A percentile compares a stretch with the other conserved stretches of the same genome.
Conservation (phyloP, 2,888 invertebrate genomes). For the Chymomyza caudatula region DNA sequence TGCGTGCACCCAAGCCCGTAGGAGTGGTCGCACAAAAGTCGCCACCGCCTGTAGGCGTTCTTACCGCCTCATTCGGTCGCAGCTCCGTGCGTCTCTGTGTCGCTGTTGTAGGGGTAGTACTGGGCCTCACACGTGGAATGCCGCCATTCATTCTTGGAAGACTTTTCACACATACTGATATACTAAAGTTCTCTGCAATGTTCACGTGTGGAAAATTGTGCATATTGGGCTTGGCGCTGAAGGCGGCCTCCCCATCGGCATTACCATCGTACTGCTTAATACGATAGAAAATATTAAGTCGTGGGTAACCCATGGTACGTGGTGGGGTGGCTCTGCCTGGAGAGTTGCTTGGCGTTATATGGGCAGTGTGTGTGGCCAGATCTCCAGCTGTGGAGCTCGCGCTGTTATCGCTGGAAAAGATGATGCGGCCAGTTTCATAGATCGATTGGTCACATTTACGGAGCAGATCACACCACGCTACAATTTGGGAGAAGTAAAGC, state of each 20-base stretch:
- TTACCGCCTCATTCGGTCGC: slow-evolving; percentile 17
- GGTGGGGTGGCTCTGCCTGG: slow-evolving; percentile 16
- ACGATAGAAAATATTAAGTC: slow-evolving; percentile 77
- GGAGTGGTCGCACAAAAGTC: slow-evolving; percentile 57
- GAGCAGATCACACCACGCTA: slow-evolving; percentile 87
- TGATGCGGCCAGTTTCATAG: slow-evolving; percentile 77
- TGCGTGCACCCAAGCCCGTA: slow-evolving; percentile 52
- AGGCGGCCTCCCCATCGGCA: slow-evolving; percentile 66
- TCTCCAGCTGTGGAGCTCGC: slow-evolving; percentile 71
- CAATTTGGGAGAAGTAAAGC: slow-evolving; percentile 97
- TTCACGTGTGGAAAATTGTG: slow-evolving; percentile 78
- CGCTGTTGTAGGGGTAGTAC: slow-evolving; percentile 60
- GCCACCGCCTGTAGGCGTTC: slow-evolving; percentile 55
- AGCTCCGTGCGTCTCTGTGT: background rate
- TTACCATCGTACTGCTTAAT: slow-evolving; percentile 75
- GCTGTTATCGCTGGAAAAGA: slow-evolving; percentile 52
- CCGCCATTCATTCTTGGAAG: slow-evolving; percentile 86
- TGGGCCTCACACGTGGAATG: slow-evolving; percentile 80
- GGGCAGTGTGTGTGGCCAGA: slow-evolving; percentile 38
- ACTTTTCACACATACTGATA: slow-evolving; percentile 81
- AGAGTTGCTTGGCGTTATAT: slow-evolving; percentile 21
- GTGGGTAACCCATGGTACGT: slow-evolving; percentile 60
- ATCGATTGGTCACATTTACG: slow-evolving; percentile 76
- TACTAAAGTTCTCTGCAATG: slow-evolving; percentile 75
- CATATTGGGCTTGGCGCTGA: slow-evolving; percentile 76